Evolutionary conservation across 2,113 vertebrate species (phyloP), one percentile per base, ranked within the genome.

Genomic region (Shinisaurus crocodilurus): DNA sequence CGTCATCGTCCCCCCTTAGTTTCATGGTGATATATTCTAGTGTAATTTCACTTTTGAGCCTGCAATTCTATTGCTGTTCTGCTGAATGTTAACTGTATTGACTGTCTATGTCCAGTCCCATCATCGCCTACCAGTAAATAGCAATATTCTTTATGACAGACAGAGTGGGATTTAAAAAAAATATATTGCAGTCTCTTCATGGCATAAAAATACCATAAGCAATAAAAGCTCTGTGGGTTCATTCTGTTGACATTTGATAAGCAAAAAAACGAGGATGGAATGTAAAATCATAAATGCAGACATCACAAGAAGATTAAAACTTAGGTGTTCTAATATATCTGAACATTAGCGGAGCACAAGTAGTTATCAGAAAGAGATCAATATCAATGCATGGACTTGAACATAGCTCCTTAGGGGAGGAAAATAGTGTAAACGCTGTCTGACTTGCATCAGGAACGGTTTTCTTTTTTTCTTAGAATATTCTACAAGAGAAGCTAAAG

Each of bases 11-110:
- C 23, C 20, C 25, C 29, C 75, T 40, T 63, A 63, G 40, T 23
- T 37, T 83, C 48, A 79, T 32, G 85, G 76, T 90, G 27, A 67
- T 23, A 13, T 29, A 69, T 93, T 10, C 67, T 89, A 88, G 25
- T 90, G 20, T 1, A 50, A 12, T 85, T 20, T 80, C 32, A 2
- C 54, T 5, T 57, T 88, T 91, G 40, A 94, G 40, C 23, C 29
- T 43, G 32, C 9, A 40, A 37, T 79, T 91, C 48, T 81, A 43
- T 74, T 85, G 45, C n/a, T 88, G 54, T 88, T 79, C 34, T 48
- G 74, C 50, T 88, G 72, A 80, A 88, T 45, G 81, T 85, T 88
- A 88, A 88, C 85, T 79, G n/a, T 72, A 88, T 81, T 63, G 65
- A 81, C 72, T 95, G 3, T 79, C 72, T 86, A 13, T 82, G 90